These are phyloP conservation scores for Triplophysa rosa DNA, from an alignment of 2,113 vertebrate genomes.

Conservation along the genomic window DNA sequence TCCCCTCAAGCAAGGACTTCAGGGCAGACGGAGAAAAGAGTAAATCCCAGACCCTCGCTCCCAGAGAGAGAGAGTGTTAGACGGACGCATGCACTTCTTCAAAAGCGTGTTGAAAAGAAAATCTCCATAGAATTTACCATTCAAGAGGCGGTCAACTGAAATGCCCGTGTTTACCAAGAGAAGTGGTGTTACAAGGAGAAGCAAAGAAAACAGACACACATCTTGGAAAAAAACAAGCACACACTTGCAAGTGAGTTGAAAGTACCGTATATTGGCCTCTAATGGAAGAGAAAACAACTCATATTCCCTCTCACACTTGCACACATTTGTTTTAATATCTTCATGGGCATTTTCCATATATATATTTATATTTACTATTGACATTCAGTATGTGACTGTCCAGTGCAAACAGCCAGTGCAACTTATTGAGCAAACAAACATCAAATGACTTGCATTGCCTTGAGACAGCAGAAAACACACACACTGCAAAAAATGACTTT, in stretches of 20 bases:
- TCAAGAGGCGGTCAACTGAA: slow-evolving; percentile 44
- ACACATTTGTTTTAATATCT: background rate
- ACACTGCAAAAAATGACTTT: no score
- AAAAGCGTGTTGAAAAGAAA: slow-evolving; percentile 43
- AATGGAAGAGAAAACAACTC: background rate
- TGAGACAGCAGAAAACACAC: slow-evolving; percentile 14
- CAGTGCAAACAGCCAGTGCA: slow-evolving; percentile 15
- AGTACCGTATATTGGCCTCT: background rate
- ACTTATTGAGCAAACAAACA: slow-evolving; percentile 11
- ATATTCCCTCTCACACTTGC: no score
- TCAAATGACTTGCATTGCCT: background rate
- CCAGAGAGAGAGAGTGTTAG: slow-evolving; percentile 29
- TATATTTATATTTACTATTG: no score
- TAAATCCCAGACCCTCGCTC: slow-evolving; percentile 27
- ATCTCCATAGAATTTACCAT: slow-evolving; percentile 41
- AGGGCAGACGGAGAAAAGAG: slow-evolving; percentile 43
- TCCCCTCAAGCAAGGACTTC: slow-evolving; percentile 45
- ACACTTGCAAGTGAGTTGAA: background rate
- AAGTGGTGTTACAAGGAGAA: slow-evolving; percentile 36
- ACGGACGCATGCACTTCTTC: slow-evolving; percentile 38
- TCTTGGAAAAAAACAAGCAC: background rate
- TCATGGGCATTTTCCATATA: no score
- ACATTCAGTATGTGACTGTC: slow-evolving; percentile 22
- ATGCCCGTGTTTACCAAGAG: slow-evolving; percentile 41
- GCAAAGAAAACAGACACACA: slow-evolving; percentile 21